A percentile compares a stretch with the other conserved stretches of the same genome.
phyloP scores from a whole-genome alignment of 1,140 invertebrate species.

The Papilio polytes region DNA sequence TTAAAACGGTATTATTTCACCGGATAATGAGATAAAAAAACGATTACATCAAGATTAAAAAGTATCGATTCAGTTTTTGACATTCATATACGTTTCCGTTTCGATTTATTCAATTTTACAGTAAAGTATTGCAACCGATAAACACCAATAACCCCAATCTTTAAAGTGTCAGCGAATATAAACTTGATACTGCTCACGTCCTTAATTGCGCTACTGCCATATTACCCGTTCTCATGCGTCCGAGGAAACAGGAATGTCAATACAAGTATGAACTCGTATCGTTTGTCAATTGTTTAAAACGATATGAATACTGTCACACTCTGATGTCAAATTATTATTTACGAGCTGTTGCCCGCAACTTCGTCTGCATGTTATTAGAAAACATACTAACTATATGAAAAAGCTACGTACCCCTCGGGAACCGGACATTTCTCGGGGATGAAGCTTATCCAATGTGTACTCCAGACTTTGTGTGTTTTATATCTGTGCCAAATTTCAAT shows the following conservation, averaged over 20 bases:
- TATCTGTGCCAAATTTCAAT: too few relatives aligned
- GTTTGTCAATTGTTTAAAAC: not conserved
- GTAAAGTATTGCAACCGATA: constrained; percentile 26
- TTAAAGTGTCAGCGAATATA: constrained; percentile 33
- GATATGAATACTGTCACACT: too few relatives aligned
- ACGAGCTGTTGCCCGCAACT: too few relatives aligned
- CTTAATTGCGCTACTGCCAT: constrained; percentile 28
- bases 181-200: constrained; percentile 31
- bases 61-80: constrained; percentile 15
- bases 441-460: too few relatives aligned
- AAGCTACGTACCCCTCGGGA: too few relatives aligned
- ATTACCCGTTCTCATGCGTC: constrained; percentile 26
- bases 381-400: too few relatives aligned
- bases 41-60: constrained; percentile 13
- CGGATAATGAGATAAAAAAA: not conserved
- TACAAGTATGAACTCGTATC: not conserved
- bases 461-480: too few relatives aligned
- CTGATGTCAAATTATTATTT: too few relatives aligned
- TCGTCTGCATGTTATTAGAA: too few relatives aligned
- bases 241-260: not conserved
- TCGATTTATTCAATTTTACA: constrained; percentile 20
- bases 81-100: constrained; percentile 33
- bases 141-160: constrained; percentile 31
- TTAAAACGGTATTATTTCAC: not conserved
- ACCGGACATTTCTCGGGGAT: too few relatives aligned